Base-by-base conservation (phyloP, 30 jellyfish, hydroid and myxozoan genomes). In the Aurelia sp. region DNA sequence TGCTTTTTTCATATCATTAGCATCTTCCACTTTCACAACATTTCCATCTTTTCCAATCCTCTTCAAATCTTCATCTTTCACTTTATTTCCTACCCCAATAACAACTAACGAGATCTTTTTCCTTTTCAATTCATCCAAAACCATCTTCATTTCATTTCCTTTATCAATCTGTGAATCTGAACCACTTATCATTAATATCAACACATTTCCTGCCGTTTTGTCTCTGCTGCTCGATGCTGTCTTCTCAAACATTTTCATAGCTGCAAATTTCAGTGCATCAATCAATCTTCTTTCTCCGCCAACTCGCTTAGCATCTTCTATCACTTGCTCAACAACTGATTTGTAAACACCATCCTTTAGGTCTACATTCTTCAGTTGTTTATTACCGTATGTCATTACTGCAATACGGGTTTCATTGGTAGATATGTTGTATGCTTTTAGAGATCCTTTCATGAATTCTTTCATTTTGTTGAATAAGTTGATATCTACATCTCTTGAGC, bases 261-360 rank as follows among this genome's bases (percentile, higher is more conserved):
- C 78, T 10, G 66, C 63, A 79, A 17, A 70, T 48, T 53, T 44
- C 33, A 88, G 22, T 13, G 78, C 91, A 78, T 50, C 74, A 12
- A 15, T 51, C 52, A 63, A 12, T 15, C 63, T 69, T 62, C 97
- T 79, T 27, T 35, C 44, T 22, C 97, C 97, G 22, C 97, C 97
- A 68, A 78, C 69, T 10, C 55, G 74, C 30, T 53, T 75, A 5
- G 68, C 35, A 12, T 48, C 74, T 52, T 61, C 72, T 13, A 87
- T 50, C 18, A 72, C 80, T 19, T 87, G 82, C 10, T 87, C 86
- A 5, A 52, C 87, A 16, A 76, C 68, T 13, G 81, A 50, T 33
- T 67, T 19, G 61, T 55, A 41, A 8, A 40, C 61, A 19, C 96
- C 96, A 9, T 63, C 86, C 27, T 76, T 77, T 5, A 87, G 30